Base-by-base conservation (phyloP, 2,797 vertebrate genomes). In the Amazona ochrocephala region DNA sequence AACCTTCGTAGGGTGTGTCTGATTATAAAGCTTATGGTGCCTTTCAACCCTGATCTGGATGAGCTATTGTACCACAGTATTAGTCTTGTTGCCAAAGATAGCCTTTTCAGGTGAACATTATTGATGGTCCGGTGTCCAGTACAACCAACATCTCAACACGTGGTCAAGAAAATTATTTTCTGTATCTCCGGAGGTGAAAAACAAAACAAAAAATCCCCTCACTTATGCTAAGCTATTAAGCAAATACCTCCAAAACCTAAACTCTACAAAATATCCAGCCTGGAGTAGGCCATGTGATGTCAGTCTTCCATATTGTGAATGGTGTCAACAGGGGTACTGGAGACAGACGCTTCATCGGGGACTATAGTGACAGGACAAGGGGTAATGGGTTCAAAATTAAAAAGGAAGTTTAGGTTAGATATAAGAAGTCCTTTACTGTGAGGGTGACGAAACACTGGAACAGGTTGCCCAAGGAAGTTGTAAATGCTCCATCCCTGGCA, bases 1-100 rank as follows among this genome's bases (percentile, higher is more conserved):
- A 74, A 47, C 4, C 41, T 75, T 10, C 2, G 9, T 1, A 5
- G 0, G 7, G 32, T 0, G 0, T 1, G 0, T 21, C 20, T 53
- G 30, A 62, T 45, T 48, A 48, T 17, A 64, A 56, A 53, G 23
- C 32, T 73, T 22, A 45, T 2, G 13, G 32, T 65, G 32, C 30
- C 39, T 70, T 66, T 84, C 53, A 72, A 34, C 8, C 61, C 42
- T 60, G 51, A 51, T 61, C 27, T 48, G 37, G 45, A 56, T 64
- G 15, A 83, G 6, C 23, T 68, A 9, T 2, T 65, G 4, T 29
- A 34, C 48, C 78, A 80, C 14, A 72, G 8, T 39, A 74, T 56
- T 53, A 62, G 81, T 30, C 47, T 37, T 68, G 37, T 44, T 81
- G 32, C 30, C 51, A 75, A 65, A 82, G 84, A 58, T 5, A 80